Conservation (phyloP, 2,888 invertebrate genomes). For the Sepioteuthis lessoniana region DNA sequence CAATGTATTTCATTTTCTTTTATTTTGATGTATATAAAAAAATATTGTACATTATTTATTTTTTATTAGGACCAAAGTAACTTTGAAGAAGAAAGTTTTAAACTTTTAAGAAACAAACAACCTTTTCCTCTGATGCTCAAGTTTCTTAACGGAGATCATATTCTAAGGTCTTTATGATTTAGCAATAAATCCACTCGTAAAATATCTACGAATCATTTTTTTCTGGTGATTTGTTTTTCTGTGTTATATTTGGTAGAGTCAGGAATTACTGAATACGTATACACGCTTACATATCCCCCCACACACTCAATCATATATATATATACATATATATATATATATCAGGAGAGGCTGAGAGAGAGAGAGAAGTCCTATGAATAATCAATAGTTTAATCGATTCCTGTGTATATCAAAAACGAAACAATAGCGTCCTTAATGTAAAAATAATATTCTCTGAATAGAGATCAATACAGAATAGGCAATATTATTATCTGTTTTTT, state of each 20-base stretch:
- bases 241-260: not conserved
- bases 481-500: no score
- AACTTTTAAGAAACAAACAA: not conserved
- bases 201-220: not conserved
- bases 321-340: not conserved
- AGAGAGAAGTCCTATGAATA: not conserved
- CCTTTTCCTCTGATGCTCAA: not conserved
- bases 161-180: conserved; percentile 12
- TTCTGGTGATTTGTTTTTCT: not conserved
- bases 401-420: no score
- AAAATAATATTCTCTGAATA: no score
- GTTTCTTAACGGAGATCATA: not conserved
- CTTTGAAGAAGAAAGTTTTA: not conserved
- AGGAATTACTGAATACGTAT: not conserved
- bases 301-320: not conserved
- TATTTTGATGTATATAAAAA: not conserved
- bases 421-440: no score
- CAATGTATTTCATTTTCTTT: not conserved
- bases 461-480: no score
- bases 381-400: not conserved
- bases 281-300: not conserved
- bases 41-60: not conserved
- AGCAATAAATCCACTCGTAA: not conserved
- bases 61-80: not conserved
- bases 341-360: no score